These are phyloP conservation scores for Ceratitis capitata DNA, from an alignment of 1,140 invertebrate genomes.

Conservation along the genomic window DNA sequence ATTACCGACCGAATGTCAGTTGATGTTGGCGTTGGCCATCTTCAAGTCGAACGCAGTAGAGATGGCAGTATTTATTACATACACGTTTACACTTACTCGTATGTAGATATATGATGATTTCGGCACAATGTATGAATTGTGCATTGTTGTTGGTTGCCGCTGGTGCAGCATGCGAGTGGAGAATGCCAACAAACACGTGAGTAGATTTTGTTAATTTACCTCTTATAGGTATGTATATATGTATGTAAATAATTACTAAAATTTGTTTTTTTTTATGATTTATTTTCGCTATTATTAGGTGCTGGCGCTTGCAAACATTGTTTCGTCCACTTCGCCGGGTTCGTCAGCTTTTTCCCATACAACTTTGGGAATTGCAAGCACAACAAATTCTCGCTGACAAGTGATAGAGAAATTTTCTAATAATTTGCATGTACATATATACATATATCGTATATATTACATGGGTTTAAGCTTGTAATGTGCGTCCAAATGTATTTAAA, in stretches of 20 bases:
- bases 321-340: neutral
- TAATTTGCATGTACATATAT: neutral
- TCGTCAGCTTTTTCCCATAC: neutral
- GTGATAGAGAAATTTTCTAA: neutral
- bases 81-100: no score
- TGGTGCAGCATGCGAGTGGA: neutral
- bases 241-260: neutral
- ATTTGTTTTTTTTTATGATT: no score
- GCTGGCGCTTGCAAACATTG: neutral
- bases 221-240: neutral
- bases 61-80: no score
- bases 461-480: no score
- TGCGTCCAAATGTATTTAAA: neutral
- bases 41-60: no score
- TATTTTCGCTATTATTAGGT: neutral
- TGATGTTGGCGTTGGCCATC: neutral
- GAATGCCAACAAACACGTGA: neutral
- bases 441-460: no score
- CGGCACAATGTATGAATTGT: neutral
- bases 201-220: no score
- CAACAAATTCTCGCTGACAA: neutral
- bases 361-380: neutral
- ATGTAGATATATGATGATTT: no score
- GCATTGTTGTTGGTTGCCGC: neutral
- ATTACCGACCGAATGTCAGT: neutral